Evolutionary conservation across 2,888 invertebrate species (phyloP).

Genomic region (Phrixothrix hirtus): DNA sequence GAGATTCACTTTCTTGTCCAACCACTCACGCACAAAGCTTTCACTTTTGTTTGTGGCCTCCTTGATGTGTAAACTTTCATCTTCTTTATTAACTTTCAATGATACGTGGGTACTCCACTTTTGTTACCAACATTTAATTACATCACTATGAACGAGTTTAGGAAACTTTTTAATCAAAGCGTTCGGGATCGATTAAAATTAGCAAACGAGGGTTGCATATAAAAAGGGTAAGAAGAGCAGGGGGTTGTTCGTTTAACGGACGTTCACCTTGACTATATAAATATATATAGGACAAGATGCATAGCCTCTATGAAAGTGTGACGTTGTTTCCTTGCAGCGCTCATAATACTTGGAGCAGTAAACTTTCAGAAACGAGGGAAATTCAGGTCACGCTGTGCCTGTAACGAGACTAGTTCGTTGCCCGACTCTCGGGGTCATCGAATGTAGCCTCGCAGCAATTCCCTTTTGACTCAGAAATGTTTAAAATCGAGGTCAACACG

Average conservation of each 20-base stretch:
- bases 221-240: slow-evolving; percentile 26
- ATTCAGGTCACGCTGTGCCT: slow-evolving; percentile 46
- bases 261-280: slow-evolving; percentile 50
- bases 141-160: background rate
- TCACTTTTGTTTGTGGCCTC: slow-evolving; percentile 22
- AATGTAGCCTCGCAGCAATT: slow-evolving; percentile 40
- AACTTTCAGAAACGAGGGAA: slow-evolving; percentile 33
- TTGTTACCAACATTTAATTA: no score
- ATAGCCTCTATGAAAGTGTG: slow-evolving; percentile 15
- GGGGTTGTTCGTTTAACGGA: slow-evolving; percentile 37
- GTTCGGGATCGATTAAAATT: background rate
- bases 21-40: slow-evolving; percentile 24
- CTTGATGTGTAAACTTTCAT: slow-evolving; percentile 19
- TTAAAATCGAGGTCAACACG: slow-evolving; percentile 50
- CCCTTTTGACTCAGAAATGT: slow-evolving; percentile 39
- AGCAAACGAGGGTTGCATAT: slow-evolving; percentile 7
- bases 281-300: slow-evolving; percentile 37
- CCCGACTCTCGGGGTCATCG: slow-evolving; percentile 46
- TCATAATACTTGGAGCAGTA: slow-evolving; percentile 12
- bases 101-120: background rate
- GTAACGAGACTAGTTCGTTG: slow-evolving; percentile 54
- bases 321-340: slow-evolving; percentile 12
- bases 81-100: slow-evolving; percentile 20
- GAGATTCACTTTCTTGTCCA: slow-evolving; percentile 29
- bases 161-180: background rate